Conservation (phyloP, 2,113 vertebrate species). For the Anseranas semipalmata region DNA sequence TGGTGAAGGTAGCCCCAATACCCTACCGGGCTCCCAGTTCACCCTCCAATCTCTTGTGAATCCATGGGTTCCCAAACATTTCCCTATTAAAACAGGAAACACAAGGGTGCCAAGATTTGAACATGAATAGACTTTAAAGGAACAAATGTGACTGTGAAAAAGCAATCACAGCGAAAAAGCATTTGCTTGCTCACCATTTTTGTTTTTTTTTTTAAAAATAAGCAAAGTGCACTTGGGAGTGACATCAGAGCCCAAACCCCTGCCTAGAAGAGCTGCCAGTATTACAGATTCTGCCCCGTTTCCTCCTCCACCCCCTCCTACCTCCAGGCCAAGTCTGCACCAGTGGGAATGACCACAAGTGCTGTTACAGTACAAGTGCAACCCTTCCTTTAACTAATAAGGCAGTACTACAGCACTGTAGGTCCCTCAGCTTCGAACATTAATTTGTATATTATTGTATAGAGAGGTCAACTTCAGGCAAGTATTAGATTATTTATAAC, state of each 20-base stretch:
- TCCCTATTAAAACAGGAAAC: not conserved
- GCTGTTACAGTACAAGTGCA: not conserved
- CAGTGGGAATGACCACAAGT: not conserved
- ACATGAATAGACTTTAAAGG: not conserved
- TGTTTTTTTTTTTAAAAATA: not conserved
- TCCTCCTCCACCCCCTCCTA: not conserved
- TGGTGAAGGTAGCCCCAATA: not conserved
- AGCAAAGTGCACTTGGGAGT: not conserved
- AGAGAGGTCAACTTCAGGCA: slow-evolving; percentile 73
- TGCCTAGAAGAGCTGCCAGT: not conserved
- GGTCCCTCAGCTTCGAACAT: slow-evolving; percentile 44
- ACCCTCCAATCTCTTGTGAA: not conserved
- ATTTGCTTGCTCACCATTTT: not conserved
- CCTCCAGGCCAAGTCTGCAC: not conserved
- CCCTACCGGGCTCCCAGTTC: rapidly evolving
- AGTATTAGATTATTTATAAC: slow-evolving; percentile 87
- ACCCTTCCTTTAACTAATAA: not conserved
- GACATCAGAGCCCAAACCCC: not conserved
- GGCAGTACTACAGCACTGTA: not conserved
- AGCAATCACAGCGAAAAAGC: not conserved
- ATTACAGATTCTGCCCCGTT: not conserved
- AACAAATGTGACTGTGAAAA: slow-evolving; percentile 24
- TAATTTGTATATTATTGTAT: slow-evolving; percentile 67
- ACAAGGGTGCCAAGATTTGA: not conserved
- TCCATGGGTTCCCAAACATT: not conserved